These are phyloP conservation scores for Cebus imitator DNA, from an alignment of 2,113 vertebrate species.

Conservation along the genomic window DNA sequence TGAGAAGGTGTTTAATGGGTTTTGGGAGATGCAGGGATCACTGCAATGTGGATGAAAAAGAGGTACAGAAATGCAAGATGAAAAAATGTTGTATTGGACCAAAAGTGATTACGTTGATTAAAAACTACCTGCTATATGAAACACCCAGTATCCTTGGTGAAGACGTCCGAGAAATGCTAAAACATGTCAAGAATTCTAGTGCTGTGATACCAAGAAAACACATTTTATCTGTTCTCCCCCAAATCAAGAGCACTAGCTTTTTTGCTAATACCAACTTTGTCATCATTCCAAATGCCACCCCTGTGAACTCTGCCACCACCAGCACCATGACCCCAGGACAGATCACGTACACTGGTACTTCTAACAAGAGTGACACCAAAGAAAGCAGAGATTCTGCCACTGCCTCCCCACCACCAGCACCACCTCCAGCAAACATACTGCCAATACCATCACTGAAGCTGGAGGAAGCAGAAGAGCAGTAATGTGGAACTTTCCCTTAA, in stretches of 20 bases:
- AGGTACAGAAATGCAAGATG: conserved; percentile 56
- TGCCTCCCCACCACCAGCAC: neutral
- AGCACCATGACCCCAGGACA: neutral
- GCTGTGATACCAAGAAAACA: neutral
- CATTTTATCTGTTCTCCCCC: neutral
- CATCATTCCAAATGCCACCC: neutral
- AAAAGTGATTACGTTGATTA: conserved; percentile 14
- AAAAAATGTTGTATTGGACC: conserved; percentile 56
- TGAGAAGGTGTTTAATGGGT: conserved; percentile 57
- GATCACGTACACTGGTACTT: neutral
- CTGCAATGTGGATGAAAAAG: conserved; percentile 14
- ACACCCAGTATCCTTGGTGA: neutral
- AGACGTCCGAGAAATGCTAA: neutral
- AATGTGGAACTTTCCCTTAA: neutral
- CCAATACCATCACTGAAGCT: neutral
- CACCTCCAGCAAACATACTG: neutral
- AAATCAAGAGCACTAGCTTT: neutral
- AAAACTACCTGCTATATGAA: conserved; percentile 35
- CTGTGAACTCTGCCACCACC: neutral
- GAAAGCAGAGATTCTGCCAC: neutral
- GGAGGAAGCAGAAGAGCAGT: neutral
- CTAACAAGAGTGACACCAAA: neutral
- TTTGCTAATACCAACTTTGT: neutral
- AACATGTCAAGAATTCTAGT: neutral
- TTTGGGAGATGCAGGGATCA: conserved; percentile 59